phyloP scores from a whole-genome alignment of 2,113 vertebrate species.

The Sturnira hondurensis region DNA sequence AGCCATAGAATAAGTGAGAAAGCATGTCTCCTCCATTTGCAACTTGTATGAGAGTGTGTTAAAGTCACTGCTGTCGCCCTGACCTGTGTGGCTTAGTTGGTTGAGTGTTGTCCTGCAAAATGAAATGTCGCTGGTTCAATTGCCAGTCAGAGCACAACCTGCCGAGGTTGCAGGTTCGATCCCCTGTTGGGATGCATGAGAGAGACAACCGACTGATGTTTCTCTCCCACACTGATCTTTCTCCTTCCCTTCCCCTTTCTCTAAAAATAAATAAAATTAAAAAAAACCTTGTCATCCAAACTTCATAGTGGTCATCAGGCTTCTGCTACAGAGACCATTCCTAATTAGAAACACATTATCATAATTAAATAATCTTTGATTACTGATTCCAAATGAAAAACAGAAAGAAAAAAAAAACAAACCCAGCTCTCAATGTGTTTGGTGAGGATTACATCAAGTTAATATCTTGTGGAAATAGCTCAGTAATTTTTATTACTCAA shows the following conservation, averaged over 20 bases:
- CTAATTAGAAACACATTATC: constrained; percentile 64
- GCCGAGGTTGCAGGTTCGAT: too few species aligned
- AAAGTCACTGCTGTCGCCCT: neutral
- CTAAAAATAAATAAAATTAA: too few species aligned
- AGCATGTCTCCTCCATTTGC: neutral
- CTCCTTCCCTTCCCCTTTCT: too few species aligned
- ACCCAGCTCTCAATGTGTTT: constrained; percentile 53
- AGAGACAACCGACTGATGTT: too few species aligned
- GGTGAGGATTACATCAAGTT: constrained; percentile 66
- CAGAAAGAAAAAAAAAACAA: constrained; percentile 63
- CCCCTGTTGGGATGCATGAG: too few species aligned
- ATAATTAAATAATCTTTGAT: constrained; percentile 72
- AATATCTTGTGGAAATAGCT: constrained; percentile 72
- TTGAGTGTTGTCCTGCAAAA: too few species aligned
- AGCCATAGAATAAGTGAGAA: neutral
- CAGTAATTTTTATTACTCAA: constrained; percentile 68
- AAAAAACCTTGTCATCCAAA: neutral
- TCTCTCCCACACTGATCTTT: too few species aligned
- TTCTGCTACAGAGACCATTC: constrained; percentile 24
- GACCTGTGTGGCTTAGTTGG: too few species aligned
- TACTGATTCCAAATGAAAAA: constrained; percentile 66
- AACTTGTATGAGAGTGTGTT: neutral
- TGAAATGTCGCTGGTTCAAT: too few species aligned
- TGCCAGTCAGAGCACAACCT: too few species aligned
- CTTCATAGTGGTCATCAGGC: constrained; percentile 20